A percentile compares a stretch with the other conserved stretches of the same genome.
phyloP scores from a whole-genome alignment of 2,797 vertebrate genomes.

The Champsocephalus gunnari region DNA sequence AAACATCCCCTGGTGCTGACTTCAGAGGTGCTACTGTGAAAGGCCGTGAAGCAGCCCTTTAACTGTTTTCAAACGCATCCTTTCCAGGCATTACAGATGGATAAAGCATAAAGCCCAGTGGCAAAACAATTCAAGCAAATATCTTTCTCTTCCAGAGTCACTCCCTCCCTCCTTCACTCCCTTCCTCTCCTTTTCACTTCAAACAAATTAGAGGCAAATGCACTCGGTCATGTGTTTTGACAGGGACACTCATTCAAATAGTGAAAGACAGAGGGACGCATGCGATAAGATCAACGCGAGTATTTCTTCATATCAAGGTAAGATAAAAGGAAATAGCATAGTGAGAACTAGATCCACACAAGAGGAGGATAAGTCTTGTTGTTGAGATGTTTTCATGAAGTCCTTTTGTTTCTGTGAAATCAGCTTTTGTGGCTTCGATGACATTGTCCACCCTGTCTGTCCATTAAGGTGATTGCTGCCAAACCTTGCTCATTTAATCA shows the following conservation, averaged over 20 bases:
- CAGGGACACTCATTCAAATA: conserved; percentile 81
- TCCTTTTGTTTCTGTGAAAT: conserved; percentile 19
- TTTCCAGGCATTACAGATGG: conserved; percentile 15
- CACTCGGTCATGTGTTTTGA: conserved; percentile 80
- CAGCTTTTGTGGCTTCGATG: conserved; percentile 53
- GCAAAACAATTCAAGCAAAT: conserved; percentile 61
- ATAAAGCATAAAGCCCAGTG: conserved; percentile 2
- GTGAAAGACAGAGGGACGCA: conserved; percentile 56
- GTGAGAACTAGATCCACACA: conserved; percentile 10
- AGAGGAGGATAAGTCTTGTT: background rate
- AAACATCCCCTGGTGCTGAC: conserved; percentile 52
- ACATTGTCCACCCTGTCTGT: conserved; percentile 69
- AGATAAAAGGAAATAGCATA: conserved; percentile 58
- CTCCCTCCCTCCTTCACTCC: conserved; percentile 67
- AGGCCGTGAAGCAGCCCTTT: conserved; percentile 18
- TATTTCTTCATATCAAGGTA: conserved; percentile 68
- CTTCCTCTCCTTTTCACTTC: conserved; percentile 74
- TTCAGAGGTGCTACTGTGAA: conserved; percentile 12
- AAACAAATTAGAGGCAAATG: conserved; percentile 89
- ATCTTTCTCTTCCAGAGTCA: conserved; percentile 52
- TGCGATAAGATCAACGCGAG: conserved; percentile 54
- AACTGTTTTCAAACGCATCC: conserved; percentile 13
- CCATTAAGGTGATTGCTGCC: conserved; percentile 78
- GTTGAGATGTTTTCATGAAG: conserved; percentile 9
- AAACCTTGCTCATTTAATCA: conserved; percentile 75